Base-by-base conservation (phyloP, 1,140 invertebrate species). In the Nebria ingens region DNA sequence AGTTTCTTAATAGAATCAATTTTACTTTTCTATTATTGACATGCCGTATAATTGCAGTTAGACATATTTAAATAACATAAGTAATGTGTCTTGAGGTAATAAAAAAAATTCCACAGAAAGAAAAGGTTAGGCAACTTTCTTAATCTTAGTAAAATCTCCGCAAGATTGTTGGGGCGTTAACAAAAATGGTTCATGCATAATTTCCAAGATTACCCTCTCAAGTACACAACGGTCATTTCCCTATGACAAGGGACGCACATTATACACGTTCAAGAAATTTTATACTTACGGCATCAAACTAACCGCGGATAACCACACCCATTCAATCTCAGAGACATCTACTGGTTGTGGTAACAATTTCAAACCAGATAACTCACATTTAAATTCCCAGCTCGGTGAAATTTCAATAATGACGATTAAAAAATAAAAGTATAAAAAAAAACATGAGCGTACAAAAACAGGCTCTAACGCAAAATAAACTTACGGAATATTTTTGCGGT, bases 141-240 rank as follows among this genome's bases (percentile, higher is more conserved):
- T 45, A 45, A 45, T 45, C 40, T 45, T n/a, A n/a, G 40, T 45
- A 17, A 17, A 45, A 45, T 45, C 40, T 45, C 9, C 9, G 17
- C 40, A 45, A 45, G 40, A 45, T 45, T 45, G 40, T 17, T 17
- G 40, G 9, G 40, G 15, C 15, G 17, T 45, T 45, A 45, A 45
- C 40, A 45, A 45, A 45, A 45, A 45, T 45, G 40, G 9, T 45
- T 45, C 40, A 45, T 45, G 40, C 40, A 45, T 45, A 45, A 45
- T 45, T 45, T 45, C 9, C 40, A 45, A 45, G 40, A 45, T 45
- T 45, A 45, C 40, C n/a, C n/a, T n/a, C n/a, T n/a, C n/a, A n/a
- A n/a, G 40, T 45, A 45, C 40, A 45, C 17, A 45, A 45, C 40
- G 40, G 40, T 45, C 40, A 45, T 12, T n/a, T 45, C 15, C 17